phyloP scores from a whole-genome alignment of 1,140 invertebrate species.

The Propsilocerus akamusi region DNA sequence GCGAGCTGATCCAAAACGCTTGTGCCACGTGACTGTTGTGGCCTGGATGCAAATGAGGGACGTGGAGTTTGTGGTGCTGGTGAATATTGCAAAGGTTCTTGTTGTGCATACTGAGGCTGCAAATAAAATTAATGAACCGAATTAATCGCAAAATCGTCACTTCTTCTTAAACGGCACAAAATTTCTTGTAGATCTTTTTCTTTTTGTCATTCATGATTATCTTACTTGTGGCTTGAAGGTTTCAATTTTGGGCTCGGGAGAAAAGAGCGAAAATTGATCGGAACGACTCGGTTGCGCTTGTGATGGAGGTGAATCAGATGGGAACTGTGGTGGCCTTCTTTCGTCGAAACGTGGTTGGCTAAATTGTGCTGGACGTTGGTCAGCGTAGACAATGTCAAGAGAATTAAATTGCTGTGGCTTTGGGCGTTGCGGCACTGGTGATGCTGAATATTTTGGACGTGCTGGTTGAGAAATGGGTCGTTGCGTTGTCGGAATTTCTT shows the following conservation, averaged over 20 bases:
- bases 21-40: conserved; percentile 21
- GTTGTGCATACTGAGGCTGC: conserved; percentile 3
- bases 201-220: not conserved
- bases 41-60: conserved; percentile 10
- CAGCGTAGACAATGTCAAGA: conserved; percentile 5
- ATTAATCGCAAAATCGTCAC: not conserved
- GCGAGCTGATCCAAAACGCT: conserved; percentile 64
- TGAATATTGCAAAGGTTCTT: conserved; percentile 12
- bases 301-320: conserved; percentile 5
- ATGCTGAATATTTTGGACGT: conserved; percentile 8
- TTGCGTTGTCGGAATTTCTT: not conserved
- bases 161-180: not conserved
- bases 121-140: not conserved
- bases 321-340: not conserved
- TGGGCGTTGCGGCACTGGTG: conserved; percentile 18
- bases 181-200: not conserved
- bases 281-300: conserved; percentile 15
- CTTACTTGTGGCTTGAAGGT: conserved; percentile 7
- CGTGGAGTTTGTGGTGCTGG: conserved; percentile 18
- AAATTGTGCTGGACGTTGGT: conserved; percentile 15
- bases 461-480: not conserved
- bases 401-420: conserved; percentile 23
- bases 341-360: conserved; percentile 11
- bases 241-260: conserved; percentile 15
- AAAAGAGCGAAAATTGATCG: conserved; percentile 18